Evolutionary conservation across 2,888 invertebrate species (phyloP).

Genomic region (Idaea straminata): DNA sequence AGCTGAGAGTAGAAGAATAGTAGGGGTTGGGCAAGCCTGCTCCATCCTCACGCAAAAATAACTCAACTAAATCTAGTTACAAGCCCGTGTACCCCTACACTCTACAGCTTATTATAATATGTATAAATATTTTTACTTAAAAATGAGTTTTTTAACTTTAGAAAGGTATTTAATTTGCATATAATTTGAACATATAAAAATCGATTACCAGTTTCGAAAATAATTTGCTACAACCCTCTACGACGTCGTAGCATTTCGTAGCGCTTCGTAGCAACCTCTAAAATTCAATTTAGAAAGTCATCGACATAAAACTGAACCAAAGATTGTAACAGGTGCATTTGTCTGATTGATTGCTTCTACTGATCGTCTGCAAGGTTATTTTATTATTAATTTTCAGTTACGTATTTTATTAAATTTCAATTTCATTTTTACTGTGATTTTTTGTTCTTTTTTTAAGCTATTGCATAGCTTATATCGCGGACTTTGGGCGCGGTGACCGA

Average conservation of each 20-base stretch:
- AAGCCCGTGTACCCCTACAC: too few species aligned
- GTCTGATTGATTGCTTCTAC: slow-evolving; percentile 23
- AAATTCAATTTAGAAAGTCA: slow-evolving; percentile 37
- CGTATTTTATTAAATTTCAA: not conserved
- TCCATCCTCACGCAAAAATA: too few species aligned
- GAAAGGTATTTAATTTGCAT: not conserved
- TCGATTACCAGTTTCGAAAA: not conserved
- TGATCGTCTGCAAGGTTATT: slow-evolving; percentile 9
- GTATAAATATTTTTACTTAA: too few species aligned
- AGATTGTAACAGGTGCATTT: slow-evolving; percentile 31
- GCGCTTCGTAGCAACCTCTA: not conserved
- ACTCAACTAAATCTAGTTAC: too few species aligned
- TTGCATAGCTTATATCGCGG: too few species aligned
- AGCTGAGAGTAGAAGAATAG: too few species aligned
- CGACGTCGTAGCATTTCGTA: not conserved
- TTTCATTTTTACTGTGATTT: not conserved
- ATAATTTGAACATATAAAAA: not conserved
- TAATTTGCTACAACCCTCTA: not conserved
- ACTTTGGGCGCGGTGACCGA: too few species aligned
- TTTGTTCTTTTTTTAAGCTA: too few species aligned
- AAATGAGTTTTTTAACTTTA: not conserved
- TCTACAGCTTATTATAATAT: not conserved
- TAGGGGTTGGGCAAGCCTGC: too few species aligned
- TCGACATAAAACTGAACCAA: slow-evolving; percentile 37
- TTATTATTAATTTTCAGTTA: slow-evolving; percentile 5